These are phyloP conservation scores for Denticeps clupeoides DNA, from an alignment of 2,797 vertebrate species.

Conservation along the genomic window DNA sequence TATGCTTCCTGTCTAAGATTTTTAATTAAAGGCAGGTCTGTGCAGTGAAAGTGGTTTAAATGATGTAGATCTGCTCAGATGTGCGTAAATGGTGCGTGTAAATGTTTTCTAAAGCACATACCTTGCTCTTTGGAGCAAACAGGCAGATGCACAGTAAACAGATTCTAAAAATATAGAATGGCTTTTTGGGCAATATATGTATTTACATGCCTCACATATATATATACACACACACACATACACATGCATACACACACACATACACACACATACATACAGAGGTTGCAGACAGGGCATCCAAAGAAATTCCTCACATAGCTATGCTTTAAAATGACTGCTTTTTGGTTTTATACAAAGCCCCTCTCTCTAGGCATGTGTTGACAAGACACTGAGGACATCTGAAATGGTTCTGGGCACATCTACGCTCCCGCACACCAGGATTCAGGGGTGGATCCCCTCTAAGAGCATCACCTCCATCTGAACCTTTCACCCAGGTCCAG, in stretches of 20 bases:
- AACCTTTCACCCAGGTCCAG: no score
- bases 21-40: background rate
- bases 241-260: no score
- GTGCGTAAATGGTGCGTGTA: no score
- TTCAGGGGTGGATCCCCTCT: no score
- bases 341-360: slow-evolving; percentile 37
- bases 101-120: no score
- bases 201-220: no score
- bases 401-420: slow-evolving; percentile 11
- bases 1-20: no score
- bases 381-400: slow-evolving; percentile 39
- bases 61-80: background rate
- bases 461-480: no score
- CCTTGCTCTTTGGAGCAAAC: no score
- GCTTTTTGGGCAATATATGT: no score
- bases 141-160: background rate
- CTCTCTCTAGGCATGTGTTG: slow-evolving; percentile 41
- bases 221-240: background rate
- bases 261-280: background rate
- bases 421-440: no score
- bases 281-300: background rate
- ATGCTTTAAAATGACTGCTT: slow-evolving; percentile 35
- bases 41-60: background rate
- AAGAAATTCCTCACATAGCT: slow-evolving; percentile 39
- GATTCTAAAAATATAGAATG: no score